Evolutionary conservation across 2,888 invertebrate species (phyloP).

Genomic region (Patella caerulea): DNA sequence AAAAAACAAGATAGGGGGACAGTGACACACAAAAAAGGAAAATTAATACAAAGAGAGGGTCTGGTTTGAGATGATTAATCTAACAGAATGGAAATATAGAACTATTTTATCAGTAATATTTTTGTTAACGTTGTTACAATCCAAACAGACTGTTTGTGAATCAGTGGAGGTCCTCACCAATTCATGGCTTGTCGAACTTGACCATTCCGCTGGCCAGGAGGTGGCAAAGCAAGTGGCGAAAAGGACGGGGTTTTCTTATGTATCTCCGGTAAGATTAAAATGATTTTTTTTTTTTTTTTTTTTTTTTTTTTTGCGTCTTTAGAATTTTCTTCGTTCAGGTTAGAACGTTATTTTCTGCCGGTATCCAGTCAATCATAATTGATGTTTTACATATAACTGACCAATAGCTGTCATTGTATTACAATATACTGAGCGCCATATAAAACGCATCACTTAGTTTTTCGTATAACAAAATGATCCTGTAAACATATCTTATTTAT

Average conservation of each 20-base stretch:
- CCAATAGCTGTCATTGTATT: too few species aligned
- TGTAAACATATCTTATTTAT: too few species aligned
- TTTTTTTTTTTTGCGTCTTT: too few species aligned
- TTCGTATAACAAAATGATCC: too few species aligned
- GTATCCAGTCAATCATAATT: neutral
- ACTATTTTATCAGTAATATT: constrained; percentile 29
- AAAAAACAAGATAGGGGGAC: too few species aligned
- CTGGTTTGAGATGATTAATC: constrained; percentile 35
- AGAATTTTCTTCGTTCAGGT: too few species aligned
- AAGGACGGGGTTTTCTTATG: constrained; percentile 92
- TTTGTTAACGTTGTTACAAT: constrained; percentile 11
- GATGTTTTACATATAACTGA: too few species aligned
- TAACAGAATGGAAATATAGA: constrained; percentile 29
- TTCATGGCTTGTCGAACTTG: constrained; percentile 92
- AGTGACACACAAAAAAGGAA: too few species aligned
- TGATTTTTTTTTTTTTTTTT: neutral
- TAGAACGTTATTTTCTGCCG: too few species aligned
- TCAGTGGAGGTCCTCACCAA: constrained; percentile 87
- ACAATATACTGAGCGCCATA: too few species aligned
- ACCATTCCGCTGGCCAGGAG: constrained; percentile 79
- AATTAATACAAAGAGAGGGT: too few species aligned
- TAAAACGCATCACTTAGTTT: too few species aligned
- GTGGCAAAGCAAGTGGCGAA: constrained; percentile 87
- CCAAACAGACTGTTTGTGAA: constrained; percentile 15
- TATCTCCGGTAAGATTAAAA: constrained; percentile 87